Evolutionary conservation across 2,888 invertebrate genomes (phyloP), one percentile per base, ranked within the genome.

Genomic region (Ophonus ardosiacus): DNA sequence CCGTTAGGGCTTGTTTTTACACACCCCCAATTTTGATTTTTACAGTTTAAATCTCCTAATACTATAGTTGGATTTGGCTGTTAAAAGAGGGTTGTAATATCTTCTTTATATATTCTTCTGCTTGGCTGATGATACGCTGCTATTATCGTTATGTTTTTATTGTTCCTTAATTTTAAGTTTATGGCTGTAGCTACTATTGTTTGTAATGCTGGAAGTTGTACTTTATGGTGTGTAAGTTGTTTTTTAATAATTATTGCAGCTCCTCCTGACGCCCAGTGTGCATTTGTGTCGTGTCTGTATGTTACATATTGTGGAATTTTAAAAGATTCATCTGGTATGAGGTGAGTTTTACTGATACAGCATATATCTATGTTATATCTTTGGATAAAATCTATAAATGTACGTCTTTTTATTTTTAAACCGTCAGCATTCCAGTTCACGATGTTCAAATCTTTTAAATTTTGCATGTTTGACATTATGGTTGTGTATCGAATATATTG

Each of bases 301-400:
- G 31, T 71, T 71, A 8, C 10, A 38, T 31, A 71, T 18, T 40
- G 38, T 15, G 21, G 18, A 43, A 76, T 76, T 76, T 76, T 43
- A 51, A 76, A 76, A 3, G 21, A 18, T 76, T 76, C 76, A 1
- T 7, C 21, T 43, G 76, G 40, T 1, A 76, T n/a, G n/a, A n/a
- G n/a, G n/a, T n/a, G n/a, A n/a, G n/a, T n/a, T n/a, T n/a, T n/a
- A n/a, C n/a, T n/a, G n/a, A n/a, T n/a, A n/a, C n/a, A n/a, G n/a
- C n/a, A n/a, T n/a, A n/a, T n/a, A n/a, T n/a, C n/a, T n/a, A 76
- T 10, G 76, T 76, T 43, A 17, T 76, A 56, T 71, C 71, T 71
- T 71, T 71, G 71, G 4, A 71, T 15, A 13, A 71, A 71, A 8
- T 71, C 71, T 31, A 71, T 71, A 31, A 71, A 38, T 7, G 17